Evolutionary conservation across 2,888 invertebrate species (phyloP).

Genomic region (Sicus ferrugineus): DNA sequence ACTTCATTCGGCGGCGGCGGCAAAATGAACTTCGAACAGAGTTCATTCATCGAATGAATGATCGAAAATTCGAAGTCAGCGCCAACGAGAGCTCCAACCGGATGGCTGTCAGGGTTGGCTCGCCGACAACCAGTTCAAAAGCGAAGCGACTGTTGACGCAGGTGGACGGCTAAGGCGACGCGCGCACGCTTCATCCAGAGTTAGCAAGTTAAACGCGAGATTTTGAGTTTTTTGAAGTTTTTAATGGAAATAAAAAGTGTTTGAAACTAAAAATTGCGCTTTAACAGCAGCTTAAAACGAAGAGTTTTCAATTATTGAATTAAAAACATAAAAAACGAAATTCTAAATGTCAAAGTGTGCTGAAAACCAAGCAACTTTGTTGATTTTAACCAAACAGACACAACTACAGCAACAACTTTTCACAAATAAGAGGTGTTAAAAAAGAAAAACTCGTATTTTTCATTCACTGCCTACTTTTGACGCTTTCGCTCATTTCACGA

Average conservation of each 20-base stretch:
- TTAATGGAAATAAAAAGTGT: background rate
- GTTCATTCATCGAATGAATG: background rate
- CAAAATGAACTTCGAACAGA: conserved; percentile 19
- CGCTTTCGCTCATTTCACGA: conserved; percentile 41
- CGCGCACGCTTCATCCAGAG: conserved; percentile 29
- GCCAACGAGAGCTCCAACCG: conserved; percentile 3
- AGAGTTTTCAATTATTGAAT: background rate
- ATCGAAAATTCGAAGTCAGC: conserved; percentile 24
- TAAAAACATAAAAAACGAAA: background rate
- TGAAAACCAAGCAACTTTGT: no score
- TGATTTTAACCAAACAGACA: no score
- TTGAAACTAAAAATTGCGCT: background rate
- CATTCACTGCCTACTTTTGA: background rate
- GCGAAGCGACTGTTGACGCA: conserved; percentile 49
- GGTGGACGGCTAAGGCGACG: conserved; percentile 41
- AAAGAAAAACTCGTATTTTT: no score
- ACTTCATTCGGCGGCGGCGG: conserved; percentile 23
- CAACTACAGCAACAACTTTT: conserved; percentile 21
- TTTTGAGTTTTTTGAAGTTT: background rate
- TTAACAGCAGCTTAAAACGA: background rate
- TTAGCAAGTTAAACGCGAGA: conserved; percentile 27
- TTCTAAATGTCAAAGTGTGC: no score
- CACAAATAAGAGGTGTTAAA: no score
- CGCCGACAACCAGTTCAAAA: conserved; percentile 40
- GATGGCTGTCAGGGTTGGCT: background rate